These are phyloP conservation scores for Hirtodrosophila cameraria DNA, from an alignment of 2,888 invertebrate species.

Conservation along the genomic window DNA sequence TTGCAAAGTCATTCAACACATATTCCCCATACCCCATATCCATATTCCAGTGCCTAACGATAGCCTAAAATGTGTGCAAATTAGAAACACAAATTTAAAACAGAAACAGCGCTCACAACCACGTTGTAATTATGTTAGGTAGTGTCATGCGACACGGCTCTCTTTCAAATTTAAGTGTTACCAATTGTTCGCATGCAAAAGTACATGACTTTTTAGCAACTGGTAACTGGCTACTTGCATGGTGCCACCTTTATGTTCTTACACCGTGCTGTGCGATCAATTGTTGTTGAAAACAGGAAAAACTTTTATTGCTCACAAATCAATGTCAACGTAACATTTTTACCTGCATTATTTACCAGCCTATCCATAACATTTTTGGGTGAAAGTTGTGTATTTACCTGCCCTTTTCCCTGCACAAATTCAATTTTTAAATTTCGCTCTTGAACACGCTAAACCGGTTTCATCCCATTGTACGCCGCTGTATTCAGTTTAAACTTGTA, in stretches of 20 bases:
- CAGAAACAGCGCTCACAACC: constrained; percentile 9
- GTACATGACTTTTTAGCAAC: no score
- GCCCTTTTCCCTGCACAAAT: constrained; percentile 39
- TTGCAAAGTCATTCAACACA: constrained; percentile 63
- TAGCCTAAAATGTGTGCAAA: constrained; percentile 53
- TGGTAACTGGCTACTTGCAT: no score
- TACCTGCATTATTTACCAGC: constrained; percentile 52
- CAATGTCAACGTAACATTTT: constrained; percentile 32
- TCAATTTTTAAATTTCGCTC: constrained; percentile 14
- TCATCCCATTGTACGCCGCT: constrained; percentile 2
- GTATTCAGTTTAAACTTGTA: neutral
- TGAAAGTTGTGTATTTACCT: constrained; percentile 61
- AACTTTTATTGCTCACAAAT: constrained; percentile 21
- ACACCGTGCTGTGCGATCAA: constrained; percentile 17
- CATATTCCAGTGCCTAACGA: constrained; percentile 8
- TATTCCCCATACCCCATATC: constrained; percentile 6
- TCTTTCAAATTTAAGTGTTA: no score
- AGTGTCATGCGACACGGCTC: no score
- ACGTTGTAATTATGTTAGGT: no score
- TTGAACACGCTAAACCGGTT: constrained; percentile 41
- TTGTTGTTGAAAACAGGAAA: constrained; percentile 41
- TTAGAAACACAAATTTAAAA: constrained; percentile 47
- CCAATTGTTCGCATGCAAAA: no score
- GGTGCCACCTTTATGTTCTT: no score
- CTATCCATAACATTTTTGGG: constrained; percentile 38